These are phyloP conservation scores for Lithodes maja DNA, from an alignment of 2,888 invertebrate species.

Conservation along the genomic window DNA sequence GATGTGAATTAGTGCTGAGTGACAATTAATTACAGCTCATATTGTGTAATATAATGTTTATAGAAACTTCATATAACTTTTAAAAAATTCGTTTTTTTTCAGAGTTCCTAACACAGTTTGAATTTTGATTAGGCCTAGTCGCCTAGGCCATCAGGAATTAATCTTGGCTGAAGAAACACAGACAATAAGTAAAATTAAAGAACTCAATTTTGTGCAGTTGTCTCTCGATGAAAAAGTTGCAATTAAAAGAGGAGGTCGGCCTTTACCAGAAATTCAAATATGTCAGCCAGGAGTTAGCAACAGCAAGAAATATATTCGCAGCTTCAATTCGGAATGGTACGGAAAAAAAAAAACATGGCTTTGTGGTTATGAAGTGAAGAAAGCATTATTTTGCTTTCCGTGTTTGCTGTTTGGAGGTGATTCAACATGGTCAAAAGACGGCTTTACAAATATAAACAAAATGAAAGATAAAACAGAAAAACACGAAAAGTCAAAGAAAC, in stretches of 20 bases:
- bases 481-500: conserved; percentile 32
- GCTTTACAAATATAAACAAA: conserved; percentile 54
- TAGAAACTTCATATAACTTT: no score
- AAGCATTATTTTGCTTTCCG: conserved; percentile 35
- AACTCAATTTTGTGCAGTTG: conserved; percentile 39
- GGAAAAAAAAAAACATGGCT: conserved; percentile 35
- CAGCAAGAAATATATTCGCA: conserved; percentile 20
- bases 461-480: conserved; percentile 44
- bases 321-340: conserved; percentile 48
- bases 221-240: conserved; percentile 8
- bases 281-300: conserved; percentile 31
- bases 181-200: conserved; percentile 42
- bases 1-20: no score
- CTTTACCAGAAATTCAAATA: conserved; percentile 36
- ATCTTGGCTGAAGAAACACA: conserved; percentile 38
- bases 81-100: no score
- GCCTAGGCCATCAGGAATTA: no score
- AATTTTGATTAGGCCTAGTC: conserved; percentile 13
- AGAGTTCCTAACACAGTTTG: no score
- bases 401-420: conserved; percentile 50
- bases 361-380: conserved; percentile 35
- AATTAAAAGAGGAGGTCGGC: neutral
- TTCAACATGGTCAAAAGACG: conserved; percentile 37
- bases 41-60: no score
- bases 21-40: no score